Base-by-base conservation (phyloP, 2,888 invertebrate genomes). In the Salticus scenicus region DNA sequence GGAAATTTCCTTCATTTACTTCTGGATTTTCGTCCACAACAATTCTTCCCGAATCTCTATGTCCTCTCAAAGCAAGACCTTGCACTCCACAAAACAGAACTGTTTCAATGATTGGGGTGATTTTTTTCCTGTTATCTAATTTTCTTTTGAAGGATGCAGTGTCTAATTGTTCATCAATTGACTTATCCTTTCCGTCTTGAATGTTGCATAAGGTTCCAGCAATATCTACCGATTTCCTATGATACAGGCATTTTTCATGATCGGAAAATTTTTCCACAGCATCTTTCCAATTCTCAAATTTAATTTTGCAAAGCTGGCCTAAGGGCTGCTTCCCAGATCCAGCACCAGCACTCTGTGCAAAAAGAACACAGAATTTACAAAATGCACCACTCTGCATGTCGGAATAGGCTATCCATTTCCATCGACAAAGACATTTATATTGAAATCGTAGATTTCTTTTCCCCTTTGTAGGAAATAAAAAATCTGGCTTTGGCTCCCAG, bases 231-330 rank as follows among this genome's bases (percentile, higher is more conserved):
- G 63, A 63, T 63, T 63, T 2, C 28, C 24, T 63, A 14, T 63
- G 63, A 63, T 63, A 63, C 1, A 24, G 63, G 24, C 63, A 63
- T 27, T 63, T 63, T 28, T 63, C 63, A 14, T 63, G 63, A n/a
- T 51, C 51, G 4, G 51, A 51, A 14, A 51, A 51, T 51, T 20
- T 17, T 20, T 51, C 51, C 4, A 51, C 51, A 8, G 51, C 51
- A n/a, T 51, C 20, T 51, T 51, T 51, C 51, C 51, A 51, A 20
- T 51, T 51, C n/a, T 20, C 51, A 51, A 51, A 51, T 51, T 51
- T 51, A 4, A 51, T 20, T n/a, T 51, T 51, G 17, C 51, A 51
- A 5, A 51, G 51, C 17, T 51, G 51, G 5, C 51, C n/a, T 17
- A 51, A 51, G 20, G 20, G 17, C 17, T 51, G 20, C 17, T 51